A percentile compares a stretch with the other conserved stretches of the same genome.
phyloP scores from a whole-genome alignment of 2,113 vertebrate species.

The Carassius gibelio region DNA sequence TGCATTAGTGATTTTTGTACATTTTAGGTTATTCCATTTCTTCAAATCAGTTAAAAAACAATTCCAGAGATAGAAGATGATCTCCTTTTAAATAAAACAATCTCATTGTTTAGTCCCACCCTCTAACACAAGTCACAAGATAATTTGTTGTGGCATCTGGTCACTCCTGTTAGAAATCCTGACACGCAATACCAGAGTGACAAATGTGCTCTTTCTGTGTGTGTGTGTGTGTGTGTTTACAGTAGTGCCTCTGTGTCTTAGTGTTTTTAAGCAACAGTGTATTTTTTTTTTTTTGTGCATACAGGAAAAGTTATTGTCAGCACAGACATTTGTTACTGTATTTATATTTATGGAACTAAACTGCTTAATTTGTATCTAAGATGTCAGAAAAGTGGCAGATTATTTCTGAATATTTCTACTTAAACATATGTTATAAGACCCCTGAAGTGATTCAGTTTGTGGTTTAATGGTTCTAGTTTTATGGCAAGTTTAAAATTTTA shows the following conservation, averaged over 20 bases:
- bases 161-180: conserved; percentile 42
- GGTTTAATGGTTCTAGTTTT: not conserved
- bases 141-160: conserved; percentile 52
- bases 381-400: no score
- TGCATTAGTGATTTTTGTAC: not conserved
- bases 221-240: not conserved
- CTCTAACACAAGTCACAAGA: not conserved
- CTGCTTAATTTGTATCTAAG: not conserved
- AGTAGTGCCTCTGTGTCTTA: not conserved
- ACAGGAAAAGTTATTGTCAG: not conserved
- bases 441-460: not conserved
- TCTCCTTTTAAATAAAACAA: not conserved
- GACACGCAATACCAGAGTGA: not conserved
- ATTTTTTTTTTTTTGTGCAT: not conserved
- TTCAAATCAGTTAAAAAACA: not conserved
- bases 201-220: not conserved
- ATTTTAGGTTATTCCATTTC: not conserved
- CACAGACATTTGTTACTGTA: not conserved
- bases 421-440: not conserved
- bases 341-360: not conserved
- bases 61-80: no score
- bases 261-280: not conserved
- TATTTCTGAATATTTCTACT: not conserved
- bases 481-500: not conserved
- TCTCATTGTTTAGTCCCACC: not conserved